Evolutionary conservation across 1,140 invertebrate genomes (phyloP).

Genomic region (Sweltsa coloradensis): DNA sequence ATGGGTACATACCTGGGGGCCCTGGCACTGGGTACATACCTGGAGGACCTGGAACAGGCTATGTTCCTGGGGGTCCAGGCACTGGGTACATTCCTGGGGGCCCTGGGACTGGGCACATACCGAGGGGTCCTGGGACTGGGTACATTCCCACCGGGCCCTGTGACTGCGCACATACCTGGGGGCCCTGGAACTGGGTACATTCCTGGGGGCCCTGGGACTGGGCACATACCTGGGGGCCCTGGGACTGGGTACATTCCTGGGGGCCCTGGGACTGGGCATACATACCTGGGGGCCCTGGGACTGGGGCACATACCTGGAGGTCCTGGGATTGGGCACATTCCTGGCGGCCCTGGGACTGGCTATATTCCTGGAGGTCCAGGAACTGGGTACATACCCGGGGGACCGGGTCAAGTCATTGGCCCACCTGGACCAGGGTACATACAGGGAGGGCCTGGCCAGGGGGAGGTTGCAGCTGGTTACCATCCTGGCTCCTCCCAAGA

Average conservation of each 20-base stretch:
- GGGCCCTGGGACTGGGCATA: conserved; percentile 8
- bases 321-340: too few relatives aligned
- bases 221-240: neutral
- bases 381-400: neutral
- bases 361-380: neutral
- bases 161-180: neutral
- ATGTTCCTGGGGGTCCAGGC: neutral
- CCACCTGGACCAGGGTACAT: neutral
- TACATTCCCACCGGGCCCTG: neutral
- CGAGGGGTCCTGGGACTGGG: neutral
- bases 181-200: neutral
- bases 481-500: conserved; percentile 13
- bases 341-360: too few relatives aligned
- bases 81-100: neutral
- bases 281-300: conserved; percentile 12
- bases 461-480: neutral
- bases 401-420: neutral
- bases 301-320: conserved; percentile 7
- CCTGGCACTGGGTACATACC: neutral
- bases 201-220: conserved; percentile 1
- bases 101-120: neutral
- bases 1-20: neutral
- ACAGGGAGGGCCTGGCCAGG: neutral
- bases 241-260: conserved; percentile 8
- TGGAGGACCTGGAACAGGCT: conserved; percentile 1